These are phyloP conservation scores for Poecilobothrus nobilitatus DNA, from an alignment of 2,888 invertebrate genomes.

Conservation along the genomic window DNA sequence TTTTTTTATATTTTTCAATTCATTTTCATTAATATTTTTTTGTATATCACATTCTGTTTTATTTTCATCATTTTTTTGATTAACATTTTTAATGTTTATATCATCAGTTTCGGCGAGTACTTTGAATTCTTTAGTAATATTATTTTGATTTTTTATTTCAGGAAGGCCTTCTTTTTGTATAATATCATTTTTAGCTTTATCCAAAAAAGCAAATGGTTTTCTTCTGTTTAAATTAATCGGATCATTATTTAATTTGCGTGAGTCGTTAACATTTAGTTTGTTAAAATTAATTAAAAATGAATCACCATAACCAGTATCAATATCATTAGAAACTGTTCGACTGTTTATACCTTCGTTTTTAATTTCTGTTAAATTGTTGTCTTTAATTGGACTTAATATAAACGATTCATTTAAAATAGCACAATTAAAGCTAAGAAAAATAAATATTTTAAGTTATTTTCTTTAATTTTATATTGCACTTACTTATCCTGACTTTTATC, in stretches of 20 bases:
- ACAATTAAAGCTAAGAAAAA: conserved; percentile 33
- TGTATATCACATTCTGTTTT: too few species aligned
- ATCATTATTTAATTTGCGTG: neutral
- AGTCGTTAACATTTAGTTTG: conserved; percentile 31
- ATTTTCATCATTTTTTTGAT: too few species aligned
- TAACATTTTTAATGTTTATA: too few species aligned
- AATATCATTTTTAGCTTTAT: neutral
- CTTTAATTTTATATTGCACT: conserved; percentile 5
- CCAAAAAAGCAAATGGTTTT: neutral
- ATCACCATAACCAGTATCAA: conserved; percentile 13
- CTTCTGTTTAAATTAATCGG: neutral
- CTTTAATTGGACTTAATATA: conserved; percentile 19
- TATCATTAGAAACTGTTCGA: neutral
- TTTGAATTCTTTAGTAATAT: neutral
- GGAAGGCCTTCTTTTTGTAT: neutral
- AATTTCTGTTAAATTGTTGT: neutral
- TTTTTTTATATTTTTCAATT: neutral
- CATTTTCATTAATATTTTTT: neutral
- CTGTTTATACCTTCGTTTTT: neutral
- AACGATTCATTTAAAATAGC: conserved; percentile 42
- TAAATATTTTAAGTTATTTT: neutral
- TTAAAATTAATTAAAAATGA: conserved; percentile 33
- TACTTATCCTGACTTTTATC: conserved; percentile 29
- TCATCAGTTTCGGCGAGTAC: too few species aligned
- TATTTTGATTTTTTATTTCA: conserved; percentile 3